Percentiles rank a stretch among this genome's conserved stretches.
These are phyloP conservation scores for Charanyca ferruginea DNA, from an alignment of 2,888 invertebrate genomes.

Conservation along the genomic window DNA sequence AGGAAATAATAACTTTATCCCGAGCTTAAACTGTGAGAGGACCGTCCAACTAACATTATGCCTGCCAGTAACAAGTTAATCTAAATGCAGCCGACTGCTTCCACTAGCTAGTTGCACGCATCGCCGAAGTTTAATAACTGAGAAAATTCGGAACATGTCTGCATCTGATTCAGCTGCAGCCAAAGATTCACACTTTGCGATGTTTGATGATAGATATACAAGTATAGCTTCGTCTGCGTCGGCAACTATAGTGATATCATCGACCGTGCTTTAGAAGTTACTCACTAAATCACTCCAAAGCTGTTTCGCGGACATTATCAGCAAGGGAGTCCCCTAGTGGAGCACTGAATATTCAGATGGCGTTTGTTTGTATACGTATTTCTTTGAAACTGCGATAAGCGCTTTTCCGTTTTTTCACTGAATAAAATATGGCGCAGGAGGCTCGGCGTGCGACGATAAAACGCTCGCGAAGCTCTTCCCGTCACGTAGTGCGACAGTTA, in stretches of 20 bases:
- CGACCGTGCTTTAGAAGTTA: constrained; percentile 76
- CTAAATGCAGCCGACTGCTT: constrained; percentile 89
- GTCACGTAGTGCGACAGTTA: constrained; percentile 91
- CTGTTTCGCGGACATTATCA: constrained; percentile 86
- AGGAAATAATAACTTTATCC: constrained; percentile 91
- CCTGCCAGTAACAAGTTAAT: constrained; percentile 91
- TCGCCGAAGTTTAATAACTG: constrained; percentile 86
- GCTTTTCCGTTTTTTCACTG: constrained; percentile 83
- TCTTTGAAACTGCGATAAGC: constrained; percentile 87
- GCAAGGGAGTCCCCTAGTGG: constrained; percentile 81
- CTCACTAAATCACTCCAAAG: constrained; percentile 83
- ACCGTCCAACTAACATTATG: constrained; percentile 90
- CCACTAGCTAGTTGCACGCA: constrained; percentile 85
- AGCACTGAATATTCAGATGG: constrained; percentile 86
- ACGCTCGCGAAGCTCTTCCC: constrained; percentile 86
- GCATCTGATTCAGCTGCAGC: constrained; percentile 77
- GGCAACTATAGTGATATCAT: constrained; percentile 71
- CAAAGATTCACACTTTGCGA: constrained; percentile 69
- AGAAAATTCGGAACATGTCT: constrained; percentile 83
- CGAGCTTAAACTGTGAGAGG: constrained; percentile 85
- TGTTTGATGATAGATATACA: constrained; percentile 55
- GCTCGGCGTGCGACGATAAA: constrained; percentile 86
- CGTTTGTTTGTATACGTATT: constrained; percentile 88
- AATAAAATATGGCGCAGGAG: constrained; percentile 86
- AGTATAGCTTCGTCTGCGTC: constrained; percentile 36